These are phyloP conservation scores for Cataglyphis albicans DNA, from an alignment of 2,888 invertebrate species.

Conservation along the genomic window DNA sequence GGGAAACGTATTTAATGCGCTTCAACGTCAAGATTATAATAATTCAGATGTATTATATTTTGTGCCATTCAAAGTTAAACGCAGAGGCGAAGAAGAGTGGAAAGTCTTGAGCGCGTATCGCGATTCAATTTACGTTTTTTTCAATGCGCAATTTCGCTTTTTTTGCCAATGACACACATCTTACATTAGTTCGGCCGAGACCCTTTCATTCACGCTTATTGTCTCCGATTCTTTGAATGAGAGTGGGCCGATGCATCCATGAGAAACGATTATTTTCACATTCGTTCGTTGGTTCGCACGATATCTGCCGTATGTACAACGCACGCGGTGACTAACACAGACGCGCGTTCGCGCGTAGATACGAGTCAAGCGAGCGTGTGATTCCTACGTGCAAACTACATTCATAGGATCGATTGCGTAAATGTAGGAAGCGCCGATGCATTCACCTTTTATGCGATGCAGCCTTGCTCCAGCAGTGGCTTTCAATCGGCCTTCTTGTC, in stretches of 20 bases:
- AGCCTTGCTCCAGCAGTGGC: constrained; percentile 81
- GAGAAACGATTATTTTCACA: constrained; percentile 75
- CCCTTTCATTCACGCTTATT: constrained; percentile 71
- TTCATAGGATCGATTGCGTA: constrained; percentile 81
- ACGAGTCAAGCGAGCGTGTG: constrained; percentile 55
- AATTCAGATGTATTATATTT: constrained; percentile 9
- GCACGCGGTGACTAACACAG: constrained; percentile 29
- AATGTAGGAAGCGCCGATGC: constrained; percentile 85
- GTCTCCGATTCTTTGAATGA: constrained; percentile 71
- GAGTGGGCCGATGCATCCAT: constrained; percentile 70
- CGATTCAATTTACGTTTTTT: constrained; percentile 12
- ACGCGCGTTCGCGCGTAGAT: constrained; percentile 42
- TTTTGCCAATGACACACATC: constrained; percentile 5
- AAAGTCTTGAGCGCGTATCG: constrained; percentile 26
- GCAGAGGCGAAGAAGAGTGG: constrained; percentile 29
- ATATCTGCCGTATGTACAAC: constrained; percentile 49
- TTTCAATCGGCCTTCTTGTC: constrained; percentile 67
- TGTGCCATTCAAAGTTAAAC: constrained; percentile 20
- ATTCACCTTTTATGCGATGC: constrained; percentile 82
- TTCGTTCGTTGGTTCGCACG: constrained; percentile 67
- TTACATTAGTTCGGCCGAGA: constrained; percentile 49
- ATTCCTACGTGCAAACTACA: constrained; percentile 75
- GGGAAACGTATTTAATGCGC: background rate
- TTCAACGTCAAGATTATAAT: background rate
- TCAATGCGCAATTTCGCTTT: background rate